A percentile compares a stretch with the other conserved stretches of the same genome.
These are phyloP conservation scores for Drosophila longiperda DNA, from an alignment of 2,888 invertebrate species.

Conservation along the genomic window DNA sequence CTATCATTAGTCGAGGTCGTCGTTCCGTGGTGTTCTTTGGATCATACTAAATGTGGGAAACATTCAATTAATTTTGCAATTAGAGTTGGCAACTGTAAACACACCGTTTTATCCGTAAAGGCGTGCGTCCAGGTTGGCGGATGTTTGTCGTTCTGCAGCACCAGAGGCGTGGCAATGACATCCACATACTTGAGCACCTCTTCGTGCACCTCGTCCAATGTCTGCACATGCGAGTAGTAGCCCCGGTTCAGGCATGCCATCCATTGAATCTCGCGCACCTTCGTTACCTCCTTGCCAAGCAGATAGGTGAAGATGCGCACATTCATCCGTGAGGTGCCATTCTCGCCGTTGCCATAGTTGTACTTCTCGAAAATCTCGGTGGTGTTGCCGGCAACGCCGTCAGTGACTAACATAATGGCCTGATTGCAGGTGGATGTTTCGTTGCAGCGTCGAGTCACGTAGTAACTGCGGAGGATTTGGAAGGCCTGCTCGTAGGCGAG, in stretches of 20 bases:
- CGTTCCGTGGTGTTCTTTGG: constrained; percentile 61
- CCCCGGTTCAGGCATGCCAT: constrained; percentile 98
- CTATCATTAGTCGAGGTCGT: constrained; percentile 90
- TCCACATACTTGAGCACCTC: constrained; percentile 98
- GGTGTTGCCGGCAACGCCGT: constrained; percentile 95
- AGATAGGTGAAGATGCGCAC: constrained; percentile 98
- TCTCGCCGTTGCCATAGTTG: constrained; percentile 89
- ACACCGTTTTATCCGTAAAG: constrained; percentile 94
- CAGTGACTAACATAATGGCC: constrained; percentile 98
- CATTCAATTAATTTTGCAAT: background rate
- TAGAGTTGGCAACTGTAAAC: background rate
- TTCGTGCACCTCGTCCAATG: constrained; percentile 97
- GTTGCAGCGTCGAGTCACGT: constrained; percentile 86
- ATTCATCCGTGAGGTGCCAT: constrained; percentile 89
- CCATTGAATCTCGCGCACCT: constrained; percentile 94
- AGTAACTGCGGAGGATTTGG: constrained; percentile 89
- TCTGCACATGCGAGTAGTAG: constrained; percentile 97
- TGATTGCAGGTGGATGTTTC: constrained; percentile 92
- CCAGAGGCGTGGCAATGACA: constrained; percentile 94
- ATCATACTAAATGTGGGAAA: constrained; percentile 69
- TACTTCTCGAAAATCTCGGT: constrained; percentile 93
- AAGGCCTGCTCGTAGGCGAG: constrained; percentile 94
- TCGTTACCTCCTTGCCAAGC: constrained; percentile 96
- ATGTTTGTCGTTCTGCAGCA: constrained; percentile 90
- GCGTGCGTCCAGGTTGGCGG: constrained; percentile 98